A percentile compares a stretch with the other conserved stretches of the same genome.
These are phyloP conservation scores for Coremacera marginata DNA, from an alignment of 2,888 invertebrate species.

Conservation along the genomic window DNA sequence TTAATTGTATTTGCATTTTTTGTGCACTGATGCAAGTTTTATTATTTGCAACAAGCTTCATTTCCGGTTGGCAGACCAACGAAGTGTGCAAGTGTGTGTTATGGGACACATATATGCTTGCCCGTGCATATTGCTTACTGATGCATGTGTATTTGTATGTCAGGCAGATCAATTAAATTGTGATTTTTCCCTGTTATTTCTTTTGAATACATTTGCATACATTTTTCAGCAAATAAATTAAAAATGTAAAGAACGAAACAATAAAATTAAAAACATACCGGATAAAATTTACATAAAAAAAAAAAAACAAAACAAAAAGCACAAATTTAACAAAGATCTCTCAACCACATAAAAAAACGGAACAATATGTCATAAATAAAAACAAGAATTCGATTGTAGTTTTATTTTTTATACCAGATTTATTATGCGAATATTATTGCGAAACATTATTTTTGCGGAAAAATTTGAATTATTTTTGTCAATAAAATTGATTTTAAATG, in stretches of 20 bases:
- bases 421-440: too few species aligned
- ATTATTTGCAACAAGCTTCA: constrained; percentile 56
- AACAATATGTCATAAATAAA: too few species aligned
- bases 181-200: neutral
- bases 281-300: neutral
- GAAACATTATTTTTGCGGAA: too few species aligned
- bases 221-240: neutral
- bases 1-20: too few species aligned
- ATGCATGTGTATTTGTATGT: neutral
- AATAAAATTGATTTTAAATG: too few species aligned
- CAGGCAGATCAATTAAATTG: constrained; percentile 3
- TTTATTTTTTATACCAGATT: too few species aligned
- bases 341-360: neutral
- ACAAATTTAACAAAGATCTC: neutral
- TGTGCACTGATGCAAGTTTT: too few species aligned
- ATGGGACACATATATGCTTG: too few species aligned
- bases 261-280: neutral
- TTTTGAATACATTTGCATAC: neutral
- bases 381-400: too few species aligned
- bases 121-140: neutral
- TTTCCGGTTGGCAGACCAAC: constrained; percentile 58
- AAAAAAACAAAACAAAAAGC: neutral
- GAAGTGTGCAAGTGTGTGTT: constrained; percentile 45
- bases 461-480: too few species aligned
- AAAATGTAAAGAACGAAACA: neutral